phyloP scores from a whole-genome alignment of 2,113 vertebrate genomes.

The Bathybates hornii region DNA sequence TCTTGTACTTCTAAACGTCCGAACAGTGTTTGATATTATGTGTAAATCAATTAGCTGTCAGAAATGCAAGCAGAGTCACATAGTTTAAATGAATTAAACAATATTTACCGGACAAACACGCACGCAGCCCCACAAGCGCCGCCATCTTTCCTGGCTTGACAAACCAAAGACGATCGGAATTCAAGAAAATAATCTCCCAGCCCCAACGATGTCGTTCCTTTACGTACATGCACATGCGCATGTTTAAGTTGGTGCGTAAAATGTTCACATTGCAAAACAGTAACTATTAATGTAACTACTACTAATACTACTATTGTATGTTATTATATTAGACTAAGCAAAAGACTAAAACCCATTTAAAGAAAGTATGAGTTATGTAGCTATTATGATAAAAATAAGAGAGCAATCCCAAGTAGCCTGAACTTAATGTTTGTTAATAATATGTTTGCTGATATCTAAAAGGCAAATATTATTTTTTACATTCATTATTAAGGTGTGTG shows the following conservation, averaged over 20 bases:
- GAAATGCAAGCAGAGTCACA: neutral
- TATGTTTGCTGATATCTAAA: neutral
- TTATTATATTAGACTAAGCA: neutral
- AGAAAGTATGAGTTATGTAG: neutral
- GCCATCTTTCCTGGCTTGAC: constrained; percentile 66
- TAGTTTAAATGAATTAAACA: neutral
- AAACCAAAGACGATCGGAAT: neutral
- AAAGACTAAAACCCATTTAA: neutral
- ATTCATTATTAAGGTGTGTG: neutral
- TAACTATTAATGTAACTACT: neutral
- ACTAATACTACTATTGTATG: neutral
- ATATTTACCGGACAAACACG: constrained; percentile 71
- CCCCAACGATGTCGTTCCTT: neutral
- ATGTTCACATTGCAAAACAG: neutral
- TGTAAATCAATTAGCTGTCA: fast-evolving
- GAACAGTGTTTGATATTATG: neutral
- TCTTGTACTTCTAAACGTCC: neutral
- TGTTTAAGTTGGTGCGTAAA: neutral
- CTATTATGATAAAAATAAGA: neutral
- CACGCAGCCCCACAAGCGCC: constrained; percentile 69
- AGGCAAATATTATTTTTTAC: neutral
- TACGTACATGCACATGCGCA: too few relatives aligned
- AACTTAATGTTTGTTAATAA: neutral
- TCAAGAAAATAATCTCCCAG: neutral
- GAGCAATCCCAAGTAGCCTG: neutral